Base-by-base conservation (phyloP, 1,140 invertebrate species). In the Theocolax elegans region DNA sequence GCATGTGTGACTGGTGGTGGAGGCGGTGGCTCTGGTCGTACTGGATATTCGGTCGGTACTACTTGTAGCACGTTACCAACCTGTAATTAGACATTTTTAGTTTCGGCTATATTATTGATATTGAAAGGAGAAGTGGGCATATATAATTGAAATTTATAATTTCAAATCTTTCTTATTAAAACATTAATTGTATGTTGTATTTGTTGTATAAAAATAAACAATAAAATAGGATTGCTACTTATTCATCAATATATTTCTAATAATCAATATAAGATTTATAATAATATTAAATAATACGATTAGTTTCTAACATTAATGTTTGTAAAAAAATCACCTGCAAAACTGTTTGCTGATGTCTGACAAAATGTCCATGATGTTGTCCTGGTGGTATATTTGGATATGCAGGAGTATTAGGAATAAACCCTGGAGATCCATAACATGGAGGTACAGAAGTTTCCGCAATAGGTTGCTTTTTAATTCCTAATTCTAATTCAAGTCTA, bases 41-140 rank as follows among this genome's bases (percentile, higher is more conserved):
- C 15, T 3, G 59, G 63, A 35, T 76, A 79, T 44, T 76, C 76
- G 15, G 67, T 73, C 1, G 88, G 88, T 9, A 89, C 83, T 17
- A 90, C 88, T 80, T 89, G 88, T 1, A 90, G 77, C 73, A 89
- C 86, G 74, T 90, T 89, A 15, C 89, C 89, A 15, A 89, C 85
- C 84, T 88, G 82, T 0, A 87, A 75, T 35, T 35, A 35, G 10
- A 35, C 10, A 35, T 35, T 35, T 35, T 35, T 35, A 35, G 31
- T 6, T 35, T 35, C 10, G 31, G 31, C 31, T 6, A 35, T 35
- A 35, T 35, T 35, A 10, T 35, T 10, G n/a, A n/a, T n/a, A n/a
- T n/a, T n/a, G n/a, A n/a, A n/a, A n/a, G n/a, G n/a, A n/a, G n/a
- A n/a, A n/a, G n/a, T n/a, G n/a, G n/a, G n/a, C n/a, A n/a, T n/a